Conservation (phyloP, 1,140 invertebrate species). For the Drosophila erecta region DNA sequence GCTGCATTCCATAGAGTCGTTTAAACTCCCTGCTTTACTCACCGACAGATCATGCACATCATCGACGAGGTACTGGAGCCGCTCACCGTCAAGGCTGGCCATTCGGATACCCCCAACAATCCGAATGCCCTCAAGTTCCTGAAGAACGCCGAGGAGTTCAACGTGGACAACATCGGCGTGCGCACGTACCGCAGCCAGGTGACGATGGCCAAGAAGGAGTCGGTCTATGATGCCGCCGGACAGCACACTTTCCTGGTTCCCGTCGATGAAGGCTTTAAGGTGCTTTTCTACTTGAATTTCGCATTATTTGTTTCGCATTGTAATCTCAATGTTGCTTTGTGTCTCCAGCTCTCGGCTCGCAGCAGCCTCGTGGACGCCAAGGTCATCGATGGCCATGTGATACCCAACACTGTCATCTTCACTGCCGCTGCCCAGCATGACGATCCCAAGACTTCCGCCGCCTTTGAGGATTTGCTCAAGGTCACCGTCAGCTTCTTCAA, state of each 20-base stretch:
- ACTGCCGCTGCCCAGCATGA: conserved; percentile 91
- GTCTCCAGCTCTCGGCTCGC: conserved; percentile 85
- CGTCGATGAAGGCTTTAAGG: conserved; percentile 94
- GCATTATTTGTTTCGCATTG: too few relatives aligned
- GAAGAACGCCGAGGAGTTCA: conserved; percentile 90
- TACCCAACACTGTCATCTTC: conserved; percentile 94
- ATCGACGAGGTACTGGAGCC: conserved; percentile 93
- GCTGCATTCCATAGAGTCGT: conserved; percentile 2
- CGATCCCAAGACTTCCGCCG: conserved; percentile 90
- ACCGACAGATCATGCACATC: conserved; percentile 90
- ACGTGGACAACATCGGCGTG: conserved; percentile 88
- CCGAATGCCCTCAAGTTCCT: conserved; percentile 92
- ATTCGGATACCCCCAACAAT: conserved; percentile 88
- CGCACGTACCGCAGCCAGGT: conserved; percentile 91
- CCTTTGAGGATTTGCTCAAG: conserved; percentile 92
- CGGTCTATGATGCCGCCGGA: conserved; percentile 91
- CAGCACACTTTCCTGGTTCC: conserved; percentile 95
- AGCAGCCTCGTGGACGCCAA: conserved; percentile 90
- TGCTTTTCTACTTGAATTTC: conserved; percentile 63
- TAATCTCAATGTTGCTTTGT: too few relatives aligned
- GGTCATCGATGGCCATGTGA: conserved; percentile 96
- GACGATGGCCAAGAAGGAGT: conserved; percentile 88
- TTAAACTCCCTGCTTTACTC: conserved; percentile 3
- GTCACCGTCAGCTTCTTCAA: conserved; percentile 91
- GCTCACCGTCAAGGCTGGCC: conserved; percentile 86